phyloP scores from a whole-genome alignment of 1,140 invertebrate genomes.

The Pantala flavescens region DNA sequence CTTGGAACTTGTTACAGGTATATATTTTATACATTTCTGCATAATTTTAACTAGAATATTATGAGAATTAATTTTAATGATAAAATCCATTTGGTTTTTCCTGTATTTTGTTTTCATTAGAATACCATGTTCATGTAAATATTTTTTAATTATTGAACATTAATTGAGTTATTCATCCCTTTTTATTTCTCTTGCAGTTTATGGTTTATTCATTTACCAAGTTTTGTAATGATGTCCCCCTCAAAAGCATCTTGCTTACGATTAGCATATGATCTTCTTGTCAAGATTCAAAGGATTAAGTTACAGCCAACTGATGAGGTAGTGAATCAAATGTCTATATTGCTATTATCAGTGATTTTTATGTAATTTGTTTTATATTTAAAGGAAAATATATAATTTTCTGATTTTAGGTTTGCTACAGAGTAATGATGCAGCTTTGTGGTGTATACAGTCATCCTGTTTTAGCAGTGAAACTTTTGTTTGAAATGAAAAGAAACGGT shows the following conservation, averaged over 20 bases:
- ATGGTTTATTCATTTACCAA: constrained; percentile 94
- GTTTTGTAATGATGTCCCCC: constrained; percentile 48
- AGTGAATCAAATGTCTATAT: constrained; percentile 23
- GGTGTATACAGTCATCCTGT: constrained; percentile 88
- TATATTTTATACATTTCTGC: too few species aligned
- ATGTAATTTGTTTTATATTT: not conserved
- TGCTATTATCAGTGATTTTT: not conserved
- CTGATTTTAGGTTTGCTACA: constrained; percentile 75
- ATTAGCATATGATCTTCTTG: constrained; percentile 76
- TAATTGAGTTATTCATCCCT: too few species aligned
- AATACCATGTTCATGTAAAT: not conserved
- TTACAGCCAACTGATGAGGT: constrained; percentile 85
- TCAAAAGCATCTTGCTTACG: constrained; percentile 65
- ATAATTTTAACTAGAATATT: too few species aligned
- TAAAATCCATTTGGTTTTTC: too few species aligned
- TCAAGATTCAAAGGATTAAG: constrained; percentile 67
- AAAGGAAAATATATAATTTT: not conserved
- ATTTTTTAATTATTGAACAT: not conserved
- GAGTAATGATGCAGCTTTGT: constrained; percentile 97
- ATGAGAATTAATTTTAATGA: too few species aligned
- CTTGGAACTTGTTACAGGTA: constrained; percentile 67
- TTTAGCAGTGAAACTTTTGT: constrained; percentile 86
- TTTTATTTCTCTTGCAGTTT: constrained; percentile 50
- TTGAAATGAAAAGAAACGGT: constrained; percentile 89
- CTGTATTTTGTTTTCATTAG: too few species aligned